Conservation (phyloP, 1,140 invertebrate genomes). For the Fopius arisanus region DNA sequence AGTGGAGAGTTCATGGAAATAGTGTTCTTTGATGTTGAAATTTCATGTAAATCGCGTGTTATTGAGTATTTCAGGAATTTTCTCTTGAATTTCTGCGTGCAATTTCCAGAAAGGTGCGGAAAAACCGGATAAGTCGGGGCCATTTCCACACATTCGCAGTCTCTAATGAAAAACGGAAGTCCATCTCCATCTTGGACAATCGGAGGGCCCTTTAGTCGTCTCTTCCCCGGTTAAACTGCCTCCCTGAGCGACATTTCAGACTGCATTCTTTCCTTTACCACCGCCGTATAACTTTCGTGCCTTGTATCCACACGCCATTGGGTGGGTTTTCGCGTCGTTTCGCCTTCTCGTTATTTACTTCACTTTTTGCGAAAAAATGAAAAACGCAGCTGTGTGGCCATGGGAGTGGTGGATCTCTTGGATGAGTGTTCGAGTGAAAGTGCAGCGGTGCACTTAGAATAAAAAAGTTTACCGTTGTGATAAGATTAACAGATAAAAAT, state of each 20-base stretch:
- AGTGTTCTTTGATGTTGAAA: too few species aligned
- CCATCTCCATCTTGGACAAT: conserved; percentile 20
- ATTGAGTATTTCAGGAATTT: too few species aligned
- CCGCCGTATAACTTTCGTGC: conserved; percentile 2
- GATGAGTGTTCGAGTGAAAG: too few species aligned
- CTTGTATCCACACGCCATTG: neutral
- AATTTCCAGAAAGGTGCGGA: neutral
- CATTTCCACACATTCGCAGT: neutral
- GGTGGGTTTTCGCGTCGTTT: conserved; percentile 37
- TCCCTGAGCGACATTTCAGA: conserved; percentile 43
- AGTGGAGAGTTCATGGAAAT: too few species aligned
- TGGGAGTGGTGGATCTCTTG: conserved; percentile 32
- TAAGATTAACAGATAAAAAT: too few species aligned
- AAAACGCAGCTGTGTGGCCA: conserved; percentile 28
- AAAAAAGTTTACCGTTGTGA: neutral
- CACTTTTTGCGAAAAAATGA: conserved; percentile 38
- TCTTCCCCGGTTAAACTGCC: conserved; percentile 16
- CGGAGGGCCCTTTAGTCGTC: conserved; percentile 17
- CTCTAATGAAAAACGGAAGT: conserved; percentile 31
- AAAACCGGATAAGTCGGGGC: neutral
- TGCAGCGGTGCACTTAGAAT: conserved; percentile 31
- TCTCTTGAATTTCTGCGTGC: neutral
- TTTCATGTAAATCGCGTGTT: too few species aligned
- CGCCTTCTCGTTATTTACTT: conserved; percentile 43
- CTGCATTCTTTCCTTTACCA: conserved; percentile 29